Base-by-base conservation (phyloP, 2,888 invertebrate genomes). In the Alentia gelatinosa region DNA sequence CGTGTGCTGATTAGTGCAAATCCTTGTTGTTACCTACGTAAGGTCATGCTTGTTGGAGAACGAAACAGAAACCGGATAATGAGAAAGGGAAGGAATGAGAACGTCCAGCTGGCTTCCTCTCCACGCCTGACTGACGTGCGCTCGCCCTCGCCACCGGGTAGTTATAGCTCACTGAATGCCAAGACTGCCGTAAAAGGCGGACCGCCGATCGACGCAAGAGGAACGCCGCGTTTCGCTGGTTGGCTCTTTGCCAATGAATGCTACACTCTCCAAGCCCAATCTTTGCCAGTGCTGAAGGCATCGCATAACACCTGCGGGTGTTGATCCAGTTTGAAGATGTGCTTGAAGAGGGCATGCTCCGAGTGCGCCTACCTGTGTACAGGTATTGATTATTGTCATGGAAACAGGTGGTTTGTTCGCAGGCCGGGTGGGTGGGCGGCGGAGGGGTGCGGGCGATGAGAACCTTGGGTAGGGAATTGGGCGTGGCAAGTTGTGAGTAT, bases 321-420 rank as follows among this genome's bases (percentile, higher is more conserved):
- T 12, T 9, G 56, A 19, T 3, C 3, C 19, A 56, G 56, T 4
- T 12, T 56, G 56, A 56, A 56, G 56, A 56, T 56, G 56, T n/a
- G 56, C 23, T 56, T 19, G 56, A n/a, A 56, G 56, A 56, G 56
- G 19, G 56, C 23, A 56, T n/a, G 56, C 56, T 56, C 3, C 23
- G 56, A n/a, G 56, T 56, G 12, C 56, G 56, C 56, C 56, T 56
- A 56, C 56, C 56, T 56, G 56, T 56, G 56, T 56, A n/a, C 56
- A 56, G 56, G 56, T 56, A 56, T 56, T n/a, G 56, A 56, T 56
- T 56, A 56, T 56, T 56, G 56, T 56, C 56, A 56, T 56, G 56
- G 56, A 56, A 56, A 56, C 56, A 56, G 56, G 56, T 56, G 56
- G 56, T 56, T 56, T 56, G 56, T 56, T 12, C 9, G 15, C 9